Evolutionary conservation across 2,797 vertebrate species (phyloP).

Genomic region (Apogon hyalosoma): DNA sequence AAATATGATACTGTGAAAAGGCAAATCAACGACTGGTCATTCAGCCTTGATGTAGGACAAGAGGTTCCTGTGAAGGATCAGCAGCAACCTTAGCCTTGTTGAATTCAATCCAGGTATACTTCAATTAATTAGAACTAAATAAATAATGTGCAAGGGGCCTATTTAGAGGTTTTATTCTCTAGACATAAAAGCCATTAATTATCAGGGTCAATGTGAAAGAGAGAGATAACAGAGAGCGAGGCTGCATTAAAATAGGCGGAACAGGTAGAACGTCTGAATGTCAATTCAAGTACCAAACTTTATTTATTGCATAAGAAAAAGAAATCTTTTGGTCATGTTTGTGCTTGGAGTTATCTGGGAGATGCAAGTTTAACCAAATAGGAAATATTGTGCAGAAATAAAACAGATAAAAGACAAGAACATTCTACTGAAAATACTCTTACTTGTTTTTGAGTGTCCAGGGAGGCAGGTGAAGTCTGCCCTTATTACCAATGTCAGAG

Average conservation of each 20-base stretch:
- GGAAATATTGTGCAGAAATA: conserved; percentile 45
- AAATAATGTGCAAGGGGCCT: conserved; percentile 81
- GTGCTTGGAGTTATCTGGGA: conserved; percentile 6
- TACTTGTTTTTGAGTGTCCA: conserved; percentile 83
- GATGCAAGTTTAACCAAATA: conserved; percentile 6
- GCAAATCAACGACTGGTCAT: conserved; percentile 7
- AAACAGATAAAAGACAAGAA: conserved; percentile 63
- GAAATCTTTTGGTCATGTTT: conserved; percentile 18
- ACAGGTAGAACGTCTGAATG: conserved; percentile 54
- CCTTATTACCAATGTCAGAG: conserved; percentile 95
- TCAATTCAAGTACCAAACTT: conserved; percentile 46
- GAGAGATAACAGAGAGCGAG: conserved; percentile 62
- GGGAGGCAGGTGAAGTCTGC: conserved; percentile 86
- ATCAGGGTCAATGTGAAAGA: conserved; percentile 74
- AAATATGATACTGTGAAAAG: conserved; percentile 6
- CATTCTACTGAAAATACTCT: conserved; percentile 73
- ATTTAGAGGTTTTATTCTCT: conserved; percentile 82
- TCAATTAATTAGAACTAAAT: conserved; percentile 86
- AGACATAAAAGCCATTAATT: conserved; percentile 85
- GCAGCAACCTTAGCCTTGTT: conserved; percentile 57
- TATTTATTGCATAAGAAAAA: conserved; percentile 19
- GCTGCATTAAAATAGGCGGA: conserved; percentile 53
- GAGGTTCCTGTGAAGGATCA: conserved; percentile 39
- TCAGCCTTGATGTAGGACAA: conserved; percentile 30
- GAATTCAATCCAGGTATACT: conserved; percentile 83